A percentile compares a stretch with the other conserved stretches of the same genome.
phyloP scores from a whole-genome alignment of 2,797 vertebrate genomes.

The Nothura maculosa region DNA sequence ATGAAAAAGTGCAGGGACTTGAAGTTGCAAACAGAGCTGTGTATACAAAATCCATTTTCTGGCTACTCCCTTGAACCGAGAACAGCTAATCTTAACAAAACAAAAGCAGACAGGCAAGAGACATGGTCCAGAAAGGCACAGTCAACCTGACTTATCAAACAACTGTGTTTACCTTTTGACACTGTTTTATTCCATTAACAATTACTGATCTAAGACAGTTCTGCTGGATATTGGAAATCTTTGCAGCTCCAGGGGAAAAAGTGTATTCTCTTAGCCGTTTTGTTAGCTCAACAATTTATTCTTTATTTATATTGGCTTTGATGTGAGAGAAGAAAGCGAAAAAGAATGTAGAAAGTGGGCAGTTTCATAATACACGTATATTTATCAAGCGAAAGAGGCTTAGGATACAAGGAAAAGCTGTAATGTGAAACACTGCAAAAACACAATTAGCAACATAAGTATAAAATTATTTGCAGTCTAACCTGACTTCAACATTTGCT shows the following conservation, averaged over 20 bases:
- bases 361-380: constrained; percentile 51
- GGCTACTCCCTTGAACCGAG: constrained; percentile 66
- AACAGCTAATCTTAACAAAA: constrained; percentile 79
- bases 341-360: constrained; percentile 62
- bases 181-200: constrained; percentile 67
- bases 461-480: constrained; percentile 33
- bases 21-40: constrained; percentile 60
- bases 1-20: constrained; percentile 65
- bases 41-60: constrained; percentile 74
- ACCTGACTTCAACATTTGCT: constrained; percentile 38
- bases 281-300: constrained; percentile 64
- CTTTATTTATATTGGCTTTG: constrained; percentile 73
- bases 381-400: constrained; percentile 54
- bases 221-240: constrained; percentile 53
- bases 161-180: constrained; percentile 60
- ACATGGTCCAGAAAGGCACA: constrained; percentile 71
- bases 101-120: constrained; percentile 76
- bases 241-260: constrained; percentile 48
- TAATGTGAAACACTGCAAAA: constrained; percentile 64
- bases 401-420: constrained; percentile 42
- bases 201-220: constrained; percentile 60
- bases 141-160: constrained; percentile 75
- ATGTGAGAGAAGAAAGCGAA: constrained; percentile 55
- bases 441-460: constrained; percentile 16
- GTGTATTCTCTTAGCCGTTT: constrained; percentile 55